Evolutionary conservation across 2,888 invertebrate species (phyloP).

Genomic region (Plebejus argus): DNA sequence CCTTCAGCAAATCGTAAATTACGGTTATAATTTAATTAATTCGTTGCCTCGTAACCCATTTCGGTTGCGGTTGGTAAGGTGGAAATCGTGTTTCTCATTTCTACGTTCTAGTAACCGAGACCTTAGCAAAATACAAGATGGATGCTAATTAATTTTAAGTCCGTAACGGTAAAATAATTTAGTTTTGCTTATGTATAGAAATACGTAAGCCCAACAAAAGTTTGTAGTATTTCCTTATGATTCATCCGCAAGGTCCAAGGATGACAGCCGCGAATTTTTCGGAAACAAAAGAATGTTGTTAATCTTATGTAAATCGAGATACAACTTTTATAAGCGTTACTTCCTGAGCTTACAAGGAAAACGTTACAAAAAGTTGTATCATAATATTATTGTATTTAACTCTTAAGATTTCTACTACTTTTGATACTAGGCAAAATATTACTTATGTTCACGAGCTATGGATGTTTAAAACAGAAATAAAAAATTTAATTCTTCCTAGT

Average conservation of each 20-base stretch:
- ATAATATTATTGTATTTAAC: not conserved
- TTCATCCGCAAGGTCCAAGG: not conserved
- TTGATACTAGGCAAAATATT: not conserved
- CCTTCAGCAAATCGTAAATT: constrained; percentile 3
- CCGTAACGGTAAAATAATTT: not conserved
- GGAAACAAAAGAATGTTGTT: constrained; percentile 2
- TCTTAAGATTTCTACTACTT: not conserved
- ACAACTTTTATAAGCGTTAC: not conserved
- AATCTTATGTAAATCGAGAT: not conserved
- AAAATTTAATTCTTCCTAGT: no score
- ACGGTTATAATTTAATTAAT: constrained; percentile 19
- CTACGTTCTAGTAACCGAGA: not conserved
- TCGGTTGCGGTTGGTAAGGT: constrained; percentile 8
- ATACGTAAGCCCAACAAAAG: not conserved
- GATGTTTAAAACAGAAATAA: not conserved
- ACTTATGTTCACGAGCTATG: not conserved
- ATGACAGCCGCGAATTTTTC: not conserved
- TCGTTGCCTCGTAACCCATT: not conserved
- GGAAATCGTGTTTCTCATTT: not conserved
- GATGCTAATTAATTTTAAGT: not conserved
- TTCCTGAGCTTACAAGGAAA: not conserved
- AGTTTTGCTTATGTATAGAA: not conserved
- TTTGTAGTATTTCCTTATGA: not conserved
- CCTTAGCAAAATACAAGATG: not conserved
- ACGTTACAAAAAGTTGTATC: not conserved